A percentile compares a stretch with the other conserved stretches of the same genome.
Evolutionary conservation across 2,797 vertebrate species (phyloP).

Genomic region (Syngnathus acus): DNA sequence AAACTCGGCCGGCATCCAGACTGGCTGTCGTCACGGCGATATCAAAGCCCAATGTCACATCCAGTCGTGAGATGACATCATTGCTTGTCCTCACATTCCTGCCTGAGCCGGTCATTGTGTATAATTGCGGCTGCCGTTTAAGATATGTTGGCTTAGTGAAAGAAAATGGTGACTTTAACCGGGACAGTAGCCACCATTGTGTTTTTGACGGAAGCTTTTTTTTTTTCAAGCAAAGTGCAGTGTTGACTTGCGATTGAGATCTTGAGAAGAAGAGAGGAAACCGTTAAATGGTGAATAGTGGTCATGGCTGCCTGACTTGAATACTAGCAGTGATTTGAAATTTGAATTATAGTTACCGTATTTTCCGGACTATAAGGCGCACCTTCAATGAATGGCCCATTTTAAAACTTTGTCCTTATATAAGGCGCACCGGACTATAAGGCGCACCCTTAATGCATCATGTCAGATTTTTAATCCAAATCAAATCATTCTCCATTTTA

Average conservation of each 20-base stretch:
- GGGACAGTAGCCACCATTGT: background rate
- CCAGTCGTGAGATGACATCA: constrained; percentile 35
- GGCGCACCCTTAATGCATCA: no score
- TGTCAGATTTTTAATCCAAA: no score
- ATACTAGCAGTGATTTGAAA: background rate
- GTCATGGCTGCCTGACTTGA: background rate
- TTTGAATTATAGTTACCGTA: background rate
- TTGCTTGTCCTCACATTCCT: constrained; percentile 8
- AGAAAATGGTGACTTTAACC: background rate
- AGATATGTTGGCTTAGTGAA: background rate
- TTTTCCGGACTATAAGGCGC: no score
- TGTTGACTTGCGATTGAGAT: no score
- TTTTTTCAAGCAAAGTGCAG: background rate
- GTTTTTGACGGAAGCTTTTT: background rate
- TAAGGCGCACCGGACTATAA: no score
- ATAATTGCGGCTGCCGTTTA: constrained; percentile 9
- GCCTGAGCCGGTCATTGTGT: constrained; percentile 13
- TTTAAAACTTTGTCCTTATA: no score
- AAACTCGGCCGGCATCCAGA: constrained; percentile 40
- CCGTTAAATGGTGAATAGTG: no score
- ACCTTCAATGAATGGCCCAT: no score
- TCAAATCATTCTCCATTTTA: no score
- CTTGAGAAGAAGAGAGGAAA: background rate
- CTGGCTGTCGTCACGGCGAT: constrained; percentile 32
- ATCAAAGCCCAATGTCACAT: constrained; percentile 44